phyloP scores from a whole-genome alignment of 2,113 vertebrate species.

The Erpornis zantholeuca region DNA sequence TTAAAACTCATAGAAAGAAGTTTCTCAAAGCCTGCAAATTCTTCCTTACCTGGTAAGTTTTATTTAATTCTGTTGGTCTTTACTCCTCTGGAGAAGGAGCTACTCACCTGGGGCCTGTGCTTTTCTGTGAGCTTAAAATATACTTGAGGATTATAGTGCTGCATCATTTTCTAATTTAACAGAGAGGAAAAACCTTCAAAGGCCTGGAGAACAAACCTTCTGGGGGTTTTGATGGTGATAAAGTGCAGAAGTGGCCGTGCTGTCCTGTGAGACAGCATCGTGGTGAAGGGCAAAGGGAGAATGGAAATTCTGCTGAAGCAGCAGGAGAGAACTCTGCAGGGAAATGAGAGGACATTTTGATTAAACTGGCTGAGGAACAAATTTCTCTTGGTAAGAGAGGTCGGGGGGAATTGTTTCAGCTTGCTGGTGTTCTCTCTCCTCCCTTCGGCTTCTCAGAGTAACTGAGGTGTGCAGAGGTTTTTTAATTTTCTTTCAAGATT shows the following conservation, averaged over 20 bases:
- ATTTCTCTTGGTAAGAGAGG: neutral
- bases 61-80: neutral
- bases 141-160: neutral
- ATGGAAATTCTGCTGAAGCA: constrained; percentile 36
- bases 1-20: neutral
- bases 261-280: neutral
- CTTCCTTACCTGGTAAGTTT: neutral
- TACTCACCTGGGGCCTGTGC: neutral
- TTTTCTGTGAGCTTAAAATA: neutral
- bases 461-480: neutral
- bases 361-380: constrained; percentile 17
- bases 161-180: constrained; percentile 14
- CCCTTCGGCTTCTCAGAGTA: neutral
- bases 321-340: constrained; percentile 3
- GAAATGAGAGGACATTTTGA: constrained; percentile 22
- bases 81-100: neutral
- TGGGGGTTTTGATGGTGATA: constrained; percentile 1
- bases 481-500: neutral
- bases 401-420: neutral
- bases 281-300: constrained; percentile 41
- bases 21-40: neutral
- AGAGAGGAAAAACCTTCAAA: neutral
- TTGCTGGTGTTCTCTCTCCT: neutral
- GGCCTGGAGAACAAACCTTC: neutral
- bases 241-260: neutral